phyloP scores from a whole-genome alignment of 2,888 invertebrate species.

The Netelia inedita region DNA sequence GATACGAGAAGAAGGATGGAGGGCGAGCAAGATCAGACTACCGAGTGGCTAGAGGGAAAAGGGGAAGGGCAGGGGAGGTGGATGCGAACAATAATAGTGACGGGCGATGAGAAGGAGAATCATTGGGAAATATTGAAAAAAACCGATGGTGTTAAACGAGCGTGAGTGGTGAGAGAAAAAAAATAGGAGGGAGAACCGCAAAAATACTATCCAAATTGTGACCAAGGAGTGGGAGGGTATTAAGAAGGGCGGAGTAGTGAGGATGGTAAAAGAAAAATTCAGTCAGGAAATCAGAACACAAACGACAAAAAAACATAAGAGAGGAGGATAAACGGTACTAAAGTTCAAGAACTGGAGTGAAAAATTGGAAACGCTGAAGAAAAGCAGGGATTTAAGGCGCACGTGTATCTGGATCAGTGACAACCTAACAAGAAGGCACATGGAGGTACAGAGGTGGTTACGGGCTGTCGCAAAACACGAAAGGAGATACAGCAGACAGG shows the following conservation, averaged over 20 bases:
- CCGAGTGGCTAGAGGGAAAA: too few species aligned
- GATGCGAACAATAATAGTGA: background rate
- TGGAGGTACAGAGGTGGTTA: slow-evolving; percentile 34
- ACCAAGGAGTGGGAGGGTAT: background rate
- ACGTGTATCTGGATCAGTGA: slow-evolving; percentile 13
- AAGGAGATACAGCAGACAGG: background rate
- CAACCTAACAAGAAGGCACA: slow-evolving; percentile 43
- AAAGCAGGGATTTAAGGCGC: slow-evolving; percentile 15
- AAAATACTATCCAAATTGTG: background rate
- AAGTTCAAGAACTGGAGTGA: slow-evolving; percentile 5
- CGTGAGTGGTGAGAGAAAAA: background rate
- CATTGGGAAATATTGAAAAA: background rate
- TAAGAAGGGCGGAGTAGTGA: background rate
- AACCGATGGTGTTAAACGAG: background rate
- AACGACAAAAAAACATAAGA: background rate
- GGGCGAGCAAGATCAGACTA: too few species aligned
- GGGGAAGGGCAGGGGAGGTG: background rate
- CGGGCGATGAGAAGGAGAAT: background rate
- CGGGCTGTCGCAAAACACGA: background rate
- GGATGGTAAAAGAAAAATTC: background rate
- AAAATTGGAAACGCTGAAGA: slow-evolving; percentile 23
- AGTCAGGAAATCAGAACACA: background rate
- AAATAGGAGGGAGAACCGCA: background rate
- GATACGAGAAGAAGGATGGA: too few species aligned
- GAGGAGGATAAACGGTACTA: background rate